Evolutionary conservation across 2,888 invertebrate species (phyloP).

Genomic region (Eupithecia exiguata): DNA sequence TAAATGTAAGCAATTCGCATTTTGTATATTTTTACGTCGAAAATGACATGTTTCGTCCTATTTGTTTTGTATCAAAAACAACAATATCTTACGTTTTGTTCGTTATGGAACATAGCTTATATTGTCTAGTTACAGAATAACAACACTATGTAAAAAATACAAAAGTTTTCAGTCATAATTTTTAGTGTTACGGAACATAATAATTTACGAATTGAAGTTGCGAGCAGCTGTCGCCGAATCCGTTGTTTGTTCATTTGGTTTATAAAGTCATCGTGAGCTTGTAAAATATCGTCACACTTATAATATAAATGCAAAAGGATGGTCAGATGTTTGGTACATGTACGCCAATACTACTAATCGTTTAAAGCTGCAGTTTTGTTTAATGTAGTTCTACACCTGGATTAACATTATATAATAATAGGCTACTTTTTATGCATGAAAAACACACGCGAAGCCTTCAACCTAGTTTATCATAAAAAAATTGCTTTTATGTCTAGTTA

Average conservation of each 20-base stretch:
- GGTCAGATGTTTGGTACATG: not conserved
- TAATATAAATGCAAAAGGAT: not conserved
- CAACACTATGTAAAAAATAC: no score
- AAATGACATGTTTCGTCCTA: no score
- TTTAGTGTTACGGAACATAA: no score
- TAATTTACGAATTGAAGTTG: no score
- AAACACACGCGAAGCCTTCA: not conserved
- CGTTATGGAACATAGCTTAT: no score
- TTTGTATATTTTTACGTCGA: no score
- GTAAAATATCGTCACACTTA: not conserved
- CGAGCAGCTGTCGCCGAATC: no score
- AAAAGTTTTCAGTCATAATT: no score
- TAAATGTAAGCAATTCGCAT: no score
- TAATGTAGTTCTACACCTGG: not conserved
- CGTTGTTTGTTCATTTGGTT: not conserved
- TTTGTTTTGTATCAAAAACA: no score
- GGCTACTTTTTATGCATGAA: not conserved
- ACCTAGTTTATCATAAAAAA: not conserved
- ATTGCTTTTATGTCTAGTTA: not conserved
- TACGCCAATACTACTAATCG: not conserved
- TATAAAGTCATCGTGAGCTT: conserved; percentile 5
- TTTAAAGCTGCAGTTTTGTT: not conserved
- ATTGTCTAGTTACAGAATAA: no score
- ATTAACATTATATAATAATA: not conserved
- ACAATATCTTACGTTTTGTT: no score